These are phyloP conservation scores for Corythaeola cristata DNA, from an alignment of 2,113 vertebrate genomes.

Conservation along the genomic window DNA sequence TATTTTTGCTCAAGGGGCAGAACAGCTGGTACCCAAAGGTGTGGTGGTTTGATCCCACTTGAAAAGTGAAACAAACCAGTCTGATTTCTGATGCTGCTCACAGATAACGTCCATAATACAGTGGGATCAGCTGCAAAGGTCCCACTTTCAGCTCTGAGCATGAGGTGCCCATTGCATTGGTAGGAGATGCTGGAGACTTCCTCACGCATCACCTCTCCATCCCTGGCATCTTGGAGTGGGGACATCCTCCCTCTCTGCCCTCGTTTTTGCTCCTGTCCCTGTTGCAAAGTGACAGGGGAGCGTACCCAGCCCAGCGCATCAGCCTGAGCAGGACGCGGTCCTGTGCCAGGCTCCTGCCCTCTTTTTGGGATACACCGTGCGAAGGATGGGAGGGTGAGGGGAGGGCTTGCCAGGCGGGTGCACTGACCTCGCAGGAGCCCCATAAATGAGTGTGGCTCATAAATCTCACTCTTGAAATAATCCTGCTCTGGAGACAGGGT, in stretches of 20 bases:
- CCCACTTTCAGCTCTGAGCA: not conserved
- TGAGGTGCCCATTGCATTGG: rapidly evolving
- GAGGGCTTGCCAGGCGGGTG: not conserved
- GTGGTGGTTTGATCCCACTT: not conserved
- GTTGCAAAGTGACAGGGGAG: not conserved
- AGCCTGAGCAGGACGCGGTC: not conserved
- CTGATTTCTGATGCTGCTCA: not conserved
- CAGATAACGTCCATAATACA: not conserved
- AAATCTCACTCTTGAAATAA: not conserved
- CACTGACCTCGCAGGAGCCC: not conserved
- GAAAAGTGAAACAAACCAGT: not conserved
- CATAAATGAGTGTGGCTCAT: not conserved
- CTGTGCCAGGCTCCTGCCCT: not conserved
- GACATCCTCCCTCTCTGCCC: not conserved
- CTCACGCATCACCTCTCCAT: not conserved
- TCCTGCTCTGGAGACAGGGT: not conserved
- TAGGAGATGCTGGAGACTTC: not conserved
- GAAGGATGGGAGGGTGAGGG: not conserved
- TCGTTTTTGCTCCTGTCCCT: rapidly evolving
- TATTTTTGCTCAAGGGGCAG: not conserved
- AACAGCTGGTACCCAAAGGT: not conserved
- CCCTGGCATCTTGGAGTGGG: not conserved
- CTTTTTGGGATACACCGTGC: not conserved
- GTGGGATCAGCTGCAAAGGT: not conserved
- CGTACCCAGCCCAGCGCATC: rapidly evolving